A percentile compares a stretch with the other conserved stretches of the same genome.
Conservation (phyloP, 2,888 invertebrate species). For the Adelphocoris suturalis region DNA sequence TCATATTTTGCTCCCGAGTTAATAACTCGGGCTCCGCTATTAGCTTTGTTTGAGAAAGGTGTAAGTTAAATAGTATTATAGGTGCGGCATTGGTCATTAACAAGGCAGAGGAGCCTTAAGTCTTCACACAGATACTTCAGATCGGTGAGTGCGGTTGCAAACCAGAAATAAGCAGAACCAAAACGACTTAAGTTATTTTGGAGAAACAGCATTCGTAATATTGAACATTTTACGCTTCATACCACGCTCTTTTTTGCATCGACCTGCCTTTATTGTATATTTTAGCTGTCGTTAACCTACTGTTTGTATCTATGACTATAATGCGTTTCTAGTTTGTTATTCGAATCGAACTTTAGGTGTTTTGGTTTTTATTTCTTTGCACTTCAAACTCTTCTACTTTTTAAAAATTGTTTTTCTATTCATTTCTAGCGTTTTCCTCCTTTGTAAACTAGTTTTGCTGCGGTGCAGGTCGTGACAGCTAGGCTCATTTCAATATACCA, state of each 20-base stretch:
- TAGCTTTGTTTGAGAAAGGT: conserved; percentile 55
- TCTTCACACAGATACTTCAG: conserved; percentile 77
- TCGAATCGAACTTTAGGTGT: conserved; percentile 29
- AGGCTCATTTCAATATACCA: not conserved
- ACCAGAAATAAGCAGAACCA: conserved; percentile 36
- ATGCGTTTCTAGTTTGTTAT: not conserved
- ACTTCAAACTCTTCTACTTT: not conserved
- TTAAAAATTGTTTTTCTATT: not conserved
- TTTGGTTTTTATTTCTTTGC: conserved; percentile 33
- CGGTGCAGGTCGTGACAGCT: not conserved
- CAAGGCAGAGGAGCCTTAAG: conserved; percentile 81
- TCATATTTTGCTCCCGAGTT: not conserved
- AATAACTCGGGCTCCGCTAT: not conserved
- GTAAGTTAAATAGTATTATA: conserved; percentile 77
- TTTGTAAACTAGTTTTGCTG: conserved; percentile 3
- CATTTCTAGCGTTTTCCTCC: not conserved
- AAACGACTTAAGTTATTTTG: conserved; percentile 29
- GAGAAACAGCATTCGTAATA: conserved; percentile 58
- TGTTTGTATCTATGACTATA: conserved; percentile 3
- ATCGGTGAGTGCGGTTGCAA: conserved; percentile 76
- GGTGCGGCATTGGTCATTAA: conserved; percentile 87
- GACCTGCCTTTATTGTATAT: conserved; percentile 41
- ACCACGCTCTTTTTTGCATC: conserved; percentile 60
- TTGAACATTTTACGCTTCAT: conserved; percentile 56
- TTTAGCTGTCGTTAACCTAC: conserved; percentile 33